Conservation (phyloP, 2,888 invertebrate species). For the Dascillus cervinus region DNA sequence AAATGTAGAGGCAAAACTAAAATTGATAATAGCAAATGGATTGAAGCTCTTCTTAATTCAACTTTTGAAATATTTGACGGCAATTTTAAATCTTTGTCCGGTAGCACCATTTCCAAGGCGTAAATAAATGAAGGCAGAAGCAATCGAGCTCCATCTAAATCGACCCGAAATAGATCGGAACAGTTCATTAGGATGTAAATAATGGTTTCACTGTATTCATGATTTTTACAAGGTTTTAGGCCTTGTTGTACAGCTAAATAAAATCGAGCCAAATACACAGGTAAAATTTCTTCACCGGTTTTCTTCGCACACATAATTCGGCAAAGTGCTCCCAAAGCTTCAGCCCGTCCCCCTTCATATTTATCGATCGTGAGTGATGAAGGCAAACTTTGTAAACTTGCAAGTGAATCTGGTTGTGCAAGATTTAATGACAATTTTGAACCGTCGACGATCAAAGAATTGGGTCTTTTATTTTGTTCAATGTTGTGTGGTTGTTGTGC, state of each 20-base stretch:
- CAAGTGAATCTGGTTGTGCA: slow-evolving; percentile 58
- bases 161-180: slow-evolving; percentile 78
- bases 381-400: slow-evolving; percentile 60
- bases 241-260: slow-evolving; percentile 89
- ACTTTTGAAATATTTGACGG: slow-evolving; percentile 65
- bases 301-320: slow-evolving; percentile 94
- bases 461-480: slow-evolving; percentile 54
- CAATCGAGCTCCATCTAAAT: slow-evolving; percentile 87
- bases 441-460: slow-evolving; percentile 58
- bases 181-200: slow-evolving; percentile 84
- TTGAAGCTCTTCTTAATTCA: slow-evolving; percentile 83
- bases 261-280: slow-evolving; percentile 88
- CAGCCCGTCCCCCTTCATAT: slow-evolving; percentile 82
- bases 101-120: slow-evolving; percentile 85
- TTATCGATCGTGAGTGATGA: slow-evolving; percentile 65
- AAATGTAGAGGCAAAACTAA: slow-evolving; percentile 91
- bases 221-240: slow-evolving; percentile 41
- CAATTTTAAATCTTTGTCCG: slow-evolving; percentile 75
- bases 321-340: slow-evolving; percentile 91
- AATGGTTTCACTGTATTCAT: slow-evolving; percentile 69
- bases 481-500: neutral
- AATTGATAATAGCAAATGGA: slow-evolving; percentile 84
- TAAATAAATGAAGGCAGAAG: slow-evolving; percentile 83
- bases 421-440: slow-evolving; percentile 48
- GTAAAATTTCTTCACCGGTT: slow-evolving; percentile 86